phyloP scores from a whole-genome alignment of 2,113 vertebrate genomes.

The Melanerpes formicivorus region DNA sequence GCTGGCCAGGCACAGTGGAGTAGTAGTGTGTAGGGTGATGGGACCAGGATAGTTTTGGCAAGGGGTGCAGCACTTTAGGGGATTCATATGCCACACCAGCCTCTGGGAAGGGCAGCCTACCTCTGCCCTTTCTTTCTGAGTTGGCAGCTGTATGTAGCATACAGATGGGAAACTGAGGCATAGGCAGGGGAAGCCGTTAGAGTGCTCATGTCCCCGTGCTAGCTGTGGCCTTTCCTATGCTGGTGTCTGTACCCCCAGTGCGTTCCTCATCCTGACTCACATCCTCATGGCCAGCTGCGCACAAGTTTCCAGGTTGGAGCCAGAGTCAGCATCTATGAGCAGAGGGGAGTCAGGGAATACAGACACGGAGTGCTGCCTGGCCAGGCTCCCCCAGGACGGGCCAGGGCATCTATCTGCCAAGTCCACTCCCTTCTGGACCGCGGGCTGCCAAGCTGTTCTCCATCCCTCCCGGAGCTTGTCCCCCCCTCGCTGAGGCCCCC shows the following conservation, averaged over 20 bases:
- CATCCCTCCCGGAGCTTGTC: neutral
- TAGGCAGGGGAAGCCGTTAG: neutral
- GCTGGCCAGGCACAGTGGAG: fast-evolving
- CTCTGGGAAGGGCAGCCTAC: neutral
- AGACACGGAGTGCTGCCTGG: neutral
- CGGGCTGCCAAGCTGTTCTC: neutral
- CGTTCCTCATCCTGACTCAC: conserved; percentile 37
- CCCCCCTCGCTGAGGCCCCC: conserved; percentile 33
- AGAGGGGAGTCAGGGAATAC: too few species aligned
- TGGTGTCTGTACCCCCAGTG: neutral
- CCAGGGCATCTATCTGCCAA: neutral
- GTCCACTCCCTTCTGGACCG: neutral
- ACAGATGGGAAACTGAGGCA: neutral
- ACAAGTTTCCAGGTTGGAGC: conserved; percentile 39
- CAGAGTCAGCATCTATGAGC: neutral
- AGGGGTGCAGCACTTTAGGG: neutral
- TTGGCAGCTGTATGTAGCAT: fast-evolving
- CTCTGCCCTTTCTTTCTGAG: neutral
- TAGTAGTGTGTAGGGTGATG: neutral
- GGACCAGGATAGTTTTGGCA: neutral
- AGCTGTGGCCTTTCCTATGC: neutral
- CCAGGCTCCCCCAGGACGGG: neutral
- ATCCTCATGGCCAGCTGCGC: neutral
- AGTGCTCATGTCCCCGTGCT: neutral
- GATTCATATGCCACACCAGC: neutral